These are phyloP conservation scores for Gari tellinella DNA, from an alignment of 2,888 invertebrate species.

Conservation along the genomic window DNA sequence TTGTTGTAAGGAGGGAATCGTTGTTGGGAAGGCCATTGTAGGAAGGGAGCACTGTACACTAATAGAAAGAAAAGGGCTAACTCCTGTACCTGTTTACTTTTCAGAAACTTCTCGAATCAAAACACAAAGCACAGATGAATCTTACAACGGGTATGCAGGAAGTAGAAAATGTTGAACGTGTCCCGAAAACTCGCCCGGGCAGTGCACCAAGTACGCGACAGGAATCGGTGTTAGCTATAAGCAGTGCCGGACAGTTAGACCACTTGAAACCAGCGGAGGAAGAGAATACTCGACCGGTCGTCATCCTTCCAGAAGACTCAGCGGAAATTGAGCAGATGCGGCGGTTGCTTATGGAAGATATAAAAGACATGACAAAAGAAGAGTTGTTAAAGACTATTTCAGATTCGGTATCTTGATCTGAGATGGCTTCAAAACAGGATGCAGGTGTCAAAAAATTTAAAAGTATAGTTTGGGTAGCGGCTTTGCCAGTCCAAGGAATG, in stretches of 20 bases:
- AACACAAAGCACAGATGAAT: conserved; percentile 78
- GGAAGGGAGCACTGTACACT: too few relatives aligned
- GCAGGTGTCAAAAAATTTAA: too few relatives aligned
- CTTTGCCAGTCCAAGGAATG: too few relatives aligned
- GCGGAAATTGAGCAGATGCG: conserved; percentile 68
- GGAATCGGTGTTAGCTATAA: conserved; percentile 70
- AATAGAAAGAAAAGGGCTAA: too few relatives aligned
- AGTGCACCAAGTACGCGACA: conserved; percentile 79
- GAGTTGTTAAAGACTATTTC: conserved; percentile 50
- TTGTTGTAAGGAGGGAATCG: too few relatives aligned
- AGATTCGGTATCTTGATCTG: conserved; percentile 46
- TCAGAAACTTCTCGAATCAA: conserved; percentile 76
- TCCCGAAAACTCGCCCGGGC: conserved; percentile 72
- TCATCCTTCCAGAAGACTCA: conserved; percentile 63
- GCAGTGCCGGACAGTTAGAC: conserved; percentile 75
- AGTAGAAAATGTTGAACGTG: conserved; percentile 50
- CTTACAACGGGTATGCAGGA: conserved; percentile 66
- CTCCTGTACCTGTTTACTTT: too few relatives aligned
- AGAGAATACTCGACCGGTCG: conserved; percentile 60
- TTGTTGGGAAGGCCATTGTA: too few relatives aligned
- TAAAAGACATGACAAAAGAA: conserved; percentile 61
- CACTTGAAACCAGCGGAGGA: conserved; percentile 52
- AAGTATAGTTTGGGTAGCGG: too few relatives aligned
- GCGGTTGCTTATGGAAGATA: conserved; percentile 61
- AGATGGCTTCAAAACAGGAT: background rate